These are phyloP conservation scores for Microchrysa polita DNA, from an alignment of 2,888 invertebrate genomes.

Conservation along the genomic window DNA sequence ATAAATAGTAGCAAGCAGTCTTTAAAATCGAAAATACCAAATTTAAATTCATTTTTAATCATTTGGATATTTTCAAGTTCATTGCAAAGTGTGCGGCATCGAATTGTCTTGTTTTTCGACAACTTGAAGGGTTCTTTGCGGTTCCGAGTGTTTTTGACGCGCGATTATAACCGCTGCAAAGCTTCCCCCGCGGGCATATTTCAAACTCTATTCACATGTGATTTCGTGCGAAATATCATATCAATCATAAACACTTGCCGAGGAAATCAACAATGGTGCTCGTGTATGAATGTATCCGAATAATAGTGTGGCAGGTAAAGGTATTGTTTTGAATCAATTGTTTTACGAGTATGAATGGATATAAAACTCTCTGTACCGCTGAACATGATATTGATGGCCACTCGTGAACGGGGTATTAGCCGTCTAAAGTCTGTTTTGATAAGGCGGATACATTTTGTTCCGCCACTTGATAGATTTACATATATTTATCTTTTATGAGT, in stretches of 20 bases:
- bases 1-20: not conserved
- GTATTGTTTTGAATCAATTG: slow-evolving; percentile 16
- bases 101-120: slow-evolving; percentile 26
- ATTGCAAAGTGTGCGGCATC: slow-evolving; percentile 35
- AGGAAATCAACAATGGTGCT: not conserved
- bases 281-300: no score
- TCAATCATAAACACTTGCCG: slow-evolving; percentile 23
- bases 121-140: slow-evolving; percentile 35
- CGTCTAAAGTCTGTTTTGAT: slow-evolving; percentile 15
- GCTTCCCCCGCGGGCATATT: slow-evolving; percentile 17
- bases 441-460: slow-evolving; percentile 18
- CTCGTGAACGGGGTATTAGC: slow-evolving; percentile 31
- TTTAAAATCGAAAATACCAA: not conserved
- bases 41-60: slow-evolving; percentile 31
- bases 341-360: slow-evolving; percentile 11
- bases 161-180: not conserved
- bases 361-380: no score
- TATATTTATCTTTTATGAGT: slow-evolving; percentile 1
- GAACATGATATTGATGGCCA: slow-evolving; percentile 20
- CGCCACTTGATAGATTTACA: not conserved
- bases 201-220: not conserved
- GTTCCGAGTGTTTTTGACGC: not conserved
- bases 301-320: not conserved
- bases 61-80: slow-evolving; percentile 35
- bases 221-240: slow-evolving; percentile 38